These are phyloP conservation scores for Trichonephila inaurata DNA, from an alignment of 1,140 invertebrate genomes.

Conservation along the genomic window DNA sequence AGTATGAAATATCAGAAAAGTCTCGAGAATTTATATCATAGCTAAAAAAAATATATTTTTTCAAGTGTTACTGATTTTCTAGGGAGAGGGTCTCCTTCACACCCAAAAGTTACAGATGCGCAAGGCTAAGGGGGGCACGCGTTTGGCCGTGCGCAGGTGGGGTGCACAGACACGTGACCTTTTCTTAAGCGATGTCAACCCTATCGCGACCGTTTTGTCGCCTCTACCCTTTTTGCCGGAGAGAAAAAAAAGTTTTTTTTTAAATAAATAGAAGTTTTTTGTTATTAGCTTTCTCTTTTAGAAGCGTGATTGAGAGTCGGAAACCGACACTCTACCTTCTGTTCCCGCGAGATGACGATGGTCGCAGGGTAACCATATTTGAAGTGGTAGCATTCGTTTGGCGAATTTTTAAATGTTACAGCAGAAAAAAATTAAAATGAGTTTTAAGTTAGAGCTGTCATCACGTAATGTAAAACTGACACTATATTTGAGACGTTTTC, in stretches of 20 bases:
- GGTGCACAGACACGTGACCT: conserved; percentile 59
- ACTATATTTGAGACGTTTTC: no score
- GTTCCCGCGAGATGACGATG: background rate
- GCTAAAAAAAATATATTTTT: background rate
- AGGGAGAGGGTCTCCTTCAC: background rate
- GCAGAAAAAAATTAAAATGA: no score
- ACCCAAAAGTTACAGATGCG: background rate
- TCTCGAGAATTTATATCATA: background rate
- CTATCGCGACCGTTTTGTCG: conserved; percentile 74
- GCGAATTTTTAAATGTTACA: background rate
- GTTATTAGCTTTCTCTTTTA: conserved; percentile 50
- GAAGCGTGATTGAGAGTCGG: conserved; percentile 64
- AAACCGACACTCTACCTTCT: conserved; percentile 74
- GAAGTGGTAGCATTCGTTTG: background rate
- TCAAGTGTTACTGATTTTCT: background rate
- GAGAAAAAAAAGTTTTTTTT: conserved; percentile 40
- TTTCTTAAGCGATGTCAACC: conserved; percentile 71
- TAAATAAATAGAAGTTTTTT: conserved; percentile 63
- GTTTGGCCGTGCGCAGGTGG: conserved; percentile 41
- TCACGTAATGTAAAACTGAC: no score
- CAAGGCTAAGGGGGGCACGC: conserved; percentile 46
- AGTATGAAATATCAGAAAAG: no score
- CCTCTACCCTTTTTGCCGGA: conserved; percentile 61
- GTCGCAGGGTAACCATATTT: background rate
- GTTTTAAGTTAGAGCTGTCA: no score